Evolutionary conservation across 2,888 invertebrate genomes (phyloP).

Genomic region (Bombylius major): DNA sequence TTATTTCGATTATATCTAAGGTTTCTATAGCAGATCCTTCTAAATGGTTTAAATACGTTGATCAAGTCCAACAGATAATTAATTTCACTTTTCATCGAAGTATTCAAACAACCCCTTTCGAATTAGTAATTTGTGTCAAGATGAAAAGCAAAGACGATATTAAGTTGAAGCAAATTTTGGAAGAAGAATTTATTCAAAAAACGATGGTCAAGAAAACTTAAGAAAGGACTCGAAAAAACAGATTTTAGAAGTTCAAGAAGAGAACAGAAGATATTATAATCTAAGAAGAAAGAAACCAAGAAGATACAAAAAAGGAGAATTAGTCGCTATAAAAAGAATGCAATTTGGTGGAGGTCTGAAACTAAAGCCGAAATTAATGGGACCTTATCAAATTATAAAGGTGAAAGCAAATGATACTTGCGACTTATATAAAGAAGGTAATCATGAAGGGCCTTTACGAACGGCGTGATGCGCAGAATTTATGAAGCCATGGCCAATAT

Average conservation of each 20-base stretch:
- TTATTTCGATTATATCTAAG: too few relatives aligned
- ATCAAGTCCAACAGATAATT: too few relatives aligned
- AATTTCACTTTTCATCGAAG: too few relatives aligned
- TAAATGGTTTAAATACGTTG: too few relatives aligned
- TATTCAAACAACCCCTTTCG: too few relatives aligned
- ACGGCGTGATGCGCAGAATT: conserved; percentile 3
- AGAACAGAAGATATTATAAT: not conserved
- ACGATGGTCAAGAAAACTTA: not conserved
- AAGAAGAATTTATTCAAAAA: too few relatives aligned
- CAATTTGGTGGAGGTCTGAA: conserved; percentile 2
- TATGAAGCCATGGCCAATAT: conserved; percentile 4
- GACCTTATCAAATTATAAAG: not conserved
- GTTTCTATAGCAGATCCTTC: too few relatives aligned
- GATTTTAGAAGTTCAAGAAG: not conserved
- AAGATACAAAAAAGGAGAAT: not conserved
- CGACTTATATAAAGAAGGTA: not conserved
- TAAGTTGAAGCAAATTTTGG: too few relatives aligned
- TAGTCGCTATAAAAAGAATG: conserved; percentile 4
- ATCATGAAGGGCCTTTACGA: not conserved
- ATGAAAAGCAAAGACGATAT: too few relatives aligned
- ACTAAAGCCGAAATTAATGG: conserved; percentile 1
- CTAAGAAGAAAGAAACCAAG: not conserved
- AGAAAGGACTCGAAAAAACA: not conserved
- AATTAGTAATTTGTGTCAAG: too few relatives aligned
- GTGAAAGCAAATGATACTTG: conserved; percentile 5